A percentile compares a stretch with the other conserved stretches of the same genome.
These are phyloP conservation scores for Takifugu rubripes DNA, from an alignment of 2,797 vertebrate species.

Conservation along the genomic window DNA sequence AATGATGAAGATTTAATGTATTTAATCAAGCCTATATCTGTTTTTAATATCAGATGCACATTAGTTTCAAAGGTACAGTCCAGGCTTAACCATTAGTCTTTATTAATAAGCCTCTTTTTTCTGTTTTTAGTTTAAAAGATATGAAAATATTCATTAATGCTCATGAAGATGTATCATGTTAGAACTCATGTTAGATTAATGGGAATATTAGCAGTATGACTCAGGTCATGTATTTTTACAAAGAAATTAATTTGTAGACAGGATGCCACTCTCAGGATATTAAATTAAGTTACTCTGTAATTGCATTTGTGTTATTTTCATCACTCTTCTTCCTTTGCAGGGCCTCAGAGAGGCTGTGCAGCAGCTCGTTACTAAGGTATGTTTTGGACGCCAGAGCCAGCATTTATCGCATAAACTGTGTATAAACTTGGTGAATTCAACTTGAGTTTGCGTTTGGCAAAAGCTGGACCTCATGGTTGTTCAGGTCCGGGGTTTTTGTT, in stretches of 20 bases:
- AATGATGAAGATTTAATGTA: too few relatives aligned
- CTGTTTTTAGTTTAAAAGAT: too few relatives aligned
- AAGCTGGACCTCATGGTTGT: too few relatives aligned
- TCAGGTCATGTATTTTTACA: neutral
- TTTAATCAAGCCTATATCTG: too few relatives aligned
- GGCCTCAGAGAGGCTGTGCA: constrained; percentile 79
- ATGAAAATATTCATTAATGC: too few relatives aligned
- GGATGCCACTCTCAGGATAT: constrained; percentile 18
- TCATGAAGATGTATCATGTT: too few relatives aligned
- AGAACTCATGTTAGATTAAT: too few relatives aligned
- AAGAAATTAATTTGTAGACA: constrained; percentile 17
- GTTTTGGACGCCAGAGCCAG: constrained; percentile 7
- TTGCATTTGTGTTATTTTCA: constrained; percentile 42
- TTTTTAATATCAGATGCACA: too few relatives aligned
- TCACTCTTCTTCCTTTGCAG: constrained; percentile 53
- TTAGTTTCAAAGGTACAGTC: too few relatives aligned
- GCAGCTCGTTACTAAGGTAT: constrained; percentile 76
- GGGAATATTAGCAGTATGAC: neutral
- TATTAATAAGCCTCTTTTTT: too few relatives aligned
- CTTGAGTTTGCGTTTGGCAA: neutral
- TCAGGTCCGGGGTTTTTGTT: neutral
- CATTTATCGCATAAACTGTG: neutral
- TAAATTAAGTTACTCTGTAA: constrained; percentile 38
- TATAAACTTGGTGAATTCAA: neutral
- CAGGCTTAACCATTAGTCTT: too few relatives aligned